Base-by-base conservation (phyloP, 2,797 vertebrate species). In the Poecilia gillii region DNA sequence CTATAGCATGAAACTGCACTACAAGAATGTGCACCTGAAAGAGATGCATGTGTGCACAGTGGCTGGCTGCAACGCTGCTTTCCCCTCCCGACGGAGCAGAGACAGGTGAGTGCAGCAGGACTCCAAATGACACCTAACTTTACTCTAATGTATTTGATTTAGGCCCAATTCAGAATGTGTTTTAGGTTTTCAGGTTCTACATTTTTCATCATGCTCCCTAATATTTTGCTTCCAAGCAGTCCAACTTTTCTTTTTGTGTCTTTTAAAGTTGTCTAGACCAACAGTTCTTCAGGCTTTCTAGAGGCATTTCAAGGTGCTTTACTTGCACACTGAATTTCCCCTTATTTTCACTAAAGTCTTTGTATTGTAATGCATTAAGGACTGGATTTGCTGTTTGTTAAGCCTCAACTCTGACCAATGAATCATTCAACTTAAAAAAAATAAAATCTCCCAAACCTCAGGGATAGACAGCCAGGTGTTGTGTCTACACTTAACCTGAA, bases 41-140 rank as follows among this genome's bases (percentile, higher is more conserved):
- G 99, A 99, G 96, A 99, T 99, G 99, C 99, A 99, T 31, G 97
- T 99, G 94, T 99, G 99, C 94, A 99, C 99, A 6, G 98, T 99
- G 91, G 96, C 98, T 78, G 98, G 98, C 90, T 99, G 99, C 95
- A 99, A 99, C 0, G 99, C 99, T 88, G 99, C 98, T 74, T 99
- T 99, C 92, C 98, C 99, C 77, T 99, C 99, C 81, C 96, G 98
- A 90, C 96, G 99, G 91, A 99, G 99, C 96, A 96, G 99, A 97
- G 99, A 99, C 97, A 99, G 99, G 99, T 99, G 94, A 98, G 98
- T 97, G 43, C 72, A 71, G 80, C 4, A 81, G 43, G 9, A 80
- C 76, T 39, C 47, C 75, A 57, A 81, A 80, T 39, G 75, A 79
- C 59, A 14, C 77, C 78, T 70, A 11, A 76, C 70, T 75, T 55